Evolutionary conservation across 2,113 vertebrate genomes (phyloP), one percentile per base, ranked within the genome.

Genomic region (Tenebrosternarchus preto): DNA sequence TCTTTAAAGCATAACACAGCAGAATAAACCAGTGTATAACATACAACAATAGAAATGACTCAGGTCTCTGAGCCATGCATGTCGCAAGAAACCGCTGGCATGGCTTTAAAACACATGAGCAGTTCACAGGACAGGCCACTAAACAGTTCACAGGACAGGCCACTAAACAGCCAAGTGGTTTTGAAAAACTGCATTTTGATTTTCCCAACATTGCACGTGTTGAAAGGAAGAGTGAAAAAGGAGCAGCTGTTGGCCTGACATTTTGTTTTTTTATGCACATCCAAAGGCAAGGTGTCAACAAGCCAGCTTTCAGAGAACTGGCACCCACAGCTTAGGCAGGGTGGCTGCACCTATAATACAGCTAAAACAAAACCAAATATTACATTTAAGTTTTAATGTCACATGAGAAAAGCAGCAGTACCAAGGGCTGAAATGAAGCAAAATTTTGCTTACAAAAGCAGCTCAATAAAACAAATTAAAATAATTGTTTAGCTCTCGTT

Each of bases 381-480:
- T 67, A 27, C 17, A 76, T 63, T 76, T 50, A 4, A 57, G 25
- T 69, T 57, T 31, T 70, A 63, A 70, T 73, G 63, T 36, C 20
- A 31, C 20, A 25, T 31, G 64, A 81, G 25, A 36, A 15, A 61
- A 61, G 50, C 20, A 69, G 55, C 73, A 67, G 39, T 63, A 27
- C 24, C 12, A 73, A 55, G n/a, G 78, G 63, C 72, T 46, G 67
- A 78, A 66, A 60, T 59, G 15, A 33, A 8, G 16, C n/a, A 63
- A 24, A 67, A 43, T 43, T 72, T 29, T 31, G 60, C 33, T 22
- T 39, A 68, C 66, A 70, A 70, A 77, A 77, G 61, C 60, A 80
- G 69, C 76, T 72, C 63, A 77, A 82, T 82, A 46, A 83, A 84
- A 84, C 76, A 67, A 84, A 86, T 75, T 80, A 59, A 43, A 29